Evolutionary conservation across 2,797 vertebrate species (phyloP), one percentile per base, ranked within the genome.

Genomic region (Mycteria americana): DNA sequence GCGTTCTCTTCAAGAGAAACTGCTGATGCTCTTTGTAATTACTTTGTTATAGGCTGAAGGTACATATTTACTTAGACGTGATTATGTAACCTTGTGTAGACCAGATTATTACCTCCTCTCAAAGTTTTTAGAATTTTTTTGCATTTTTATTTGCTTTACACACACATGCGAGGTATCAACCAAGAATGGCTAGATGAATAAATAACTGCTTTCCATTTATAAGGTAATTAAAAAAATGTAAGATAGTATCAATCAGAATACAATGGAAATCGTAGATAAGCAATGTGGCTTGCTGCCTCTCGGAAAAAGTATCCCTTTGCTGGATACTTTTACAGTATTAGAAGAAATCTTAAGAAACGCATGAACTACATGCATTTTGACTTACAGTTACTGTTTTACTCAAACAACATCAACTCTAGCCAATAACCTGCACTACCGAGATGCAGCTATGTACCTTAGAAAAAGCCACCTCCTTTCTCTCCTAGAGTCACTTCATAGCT

Each of bases 361-460:
- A 50, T 23, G 4, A 85, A 85, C 18, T 57, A 80, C 13, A 56
- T 6, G 4, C 0, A 0, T 3, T 89, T 19, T 54, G 51, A 69
- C 24, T 67, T 78, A 53, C 27, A 70, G 31, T 12, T 41, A 65
- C 35, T 48, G 30, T 73, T 88, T 43, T 5, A 74, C 24, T 67
- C n/a, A 27, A 72, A 46, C 22, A 73, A 9, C 24, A 54, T 35
- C 35, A 57, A 8, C 11, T 91, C 30, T 23, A 83, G 23, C 6
- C 24, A 68, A 11, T 2, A 79, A 27, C 10, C n/a, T 1, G 4
- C 31, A 53, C 4, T 5, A 85, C 11, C 1, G 0, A 64, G 18
- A 72, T 0, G 0, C 0, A 1, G 14, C 25, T 57, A 50, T 1
- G 5, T 24, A 39, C 30, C 48, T 19, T 18, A 39, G 21, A 18